Evolutionary conservation across 2,888 invertebrate species (phyloP), one percentile per base, ranked within the genome.

Genomic region (Adelphocoris suturalis): DNA sequence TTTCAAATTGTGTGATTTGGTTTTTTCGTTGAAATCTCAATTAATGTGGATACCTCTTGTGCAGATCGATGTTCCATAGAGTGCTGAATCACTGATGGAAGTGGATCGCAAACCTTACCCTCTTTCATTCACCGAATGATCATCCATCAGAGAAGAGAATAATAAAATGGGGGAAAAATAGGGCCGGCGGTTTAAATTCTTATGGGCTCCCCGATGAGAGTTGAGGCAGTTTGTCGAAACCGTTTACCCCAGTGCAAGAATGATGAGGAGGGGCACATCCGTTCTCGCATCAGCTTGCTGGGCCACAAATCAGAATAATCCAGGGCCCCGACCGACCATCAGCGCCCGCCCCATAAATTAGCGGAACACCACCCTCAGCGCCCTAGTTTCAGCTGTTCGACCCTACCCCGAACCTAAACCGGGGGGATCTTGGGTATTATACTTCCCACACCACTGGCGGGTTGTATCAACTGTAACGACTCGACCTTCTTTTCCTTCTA

Each of bases 231-330:
- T 82, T 82, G 82, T 52, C 82, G 82, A 48, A 82, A 52, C 82
- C 82, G 19, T 82, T 82, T 68, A 68, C 68, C 46, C 82, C 82
- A 82, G 82, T 52, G 52, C 47, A 23, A 75, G 86, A 86, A 86
- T 86, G 86, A 86, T 86, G 86, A 86, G 86, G 47, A 75, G 52
- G 47, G 86, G 86, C 86, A 75, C 86, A 86, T 75, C 86, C 86
- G 75, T 75, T 86, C 86, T 16, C 86, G 86, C 86, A 86, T 86
- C 86, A 86, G 86, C 86, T 86, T 86, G 86, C 75, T 37, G 19
- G 86, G 86, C 86, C 86, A 86, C 86, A 86, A 86, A 86, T 86
- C 86, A 86, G 86, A 86, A 86, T 86, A 86, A 86, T 86, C 86
- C 86, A 75, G 13, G 85, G 85, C 37, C 55, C 75, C 57, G 11